A percentile compares a stretch with the other conserved stretches of the same genome.
phyloP scores from a whole-genome alignment of 2,113 vertebrate genomes.

The Phaethon lepturus region DNA sequence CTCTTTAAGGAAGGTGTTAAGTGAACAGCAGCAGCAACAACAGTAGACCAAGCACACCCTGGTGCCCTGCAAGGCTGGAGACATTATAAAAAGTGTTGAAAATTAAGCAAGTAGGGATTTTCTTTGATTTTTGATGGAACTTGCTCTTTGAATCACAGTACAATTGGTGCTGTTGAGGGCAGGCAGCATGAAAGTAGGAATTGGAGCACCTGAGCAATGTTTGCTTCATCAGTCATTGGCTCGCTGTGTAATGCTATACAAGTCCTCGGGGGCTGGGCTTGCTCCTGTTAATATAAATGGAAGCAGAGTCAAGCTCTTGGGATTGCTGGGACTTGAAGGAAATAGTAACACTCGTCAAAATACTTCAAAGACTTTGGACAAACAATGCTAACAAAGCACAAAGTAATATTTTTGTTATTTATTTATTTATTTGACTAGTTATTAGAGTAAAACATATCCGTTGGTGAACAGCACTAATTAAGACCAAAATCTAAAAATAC shows the following conservation, averaged over 20 bases:
- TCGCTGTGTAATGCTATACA: background rate
- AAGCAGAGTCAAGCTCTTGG: background rate
- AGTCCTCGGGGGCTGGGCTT: background rate
- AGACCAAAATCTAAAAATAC: background rate
- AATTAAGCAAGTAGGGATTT: background rate
- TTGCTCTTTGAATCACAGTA: background rate
- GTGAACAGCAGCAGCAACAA: background rate
- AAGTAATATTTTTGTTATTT: background rate
- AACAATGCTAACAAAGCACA: constrained; percentile 34
- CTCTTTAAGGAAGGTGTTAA: background rate
- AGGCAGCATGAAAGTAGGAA: background rate
- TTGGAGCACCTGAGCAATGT: background rate
- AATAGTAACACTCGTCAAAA: background rate
- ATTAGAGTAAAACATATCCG: background rate
- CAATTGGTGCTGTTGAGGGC: background rate
- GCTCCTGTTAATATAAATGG: background rate
- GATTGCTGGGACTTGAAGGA: background rate
- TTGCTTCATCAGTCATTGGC: background rate
- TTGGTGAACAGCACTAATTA: background rate
- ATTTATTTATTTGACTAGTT: constrained; percentile 4
- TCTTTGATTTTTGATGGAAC: background rate
- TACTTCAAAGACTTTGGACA: background rate
- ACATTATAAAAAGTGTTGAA: background rate
- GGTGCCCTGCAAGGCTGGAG: background rate
- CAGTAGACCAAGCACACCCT: background rate